Conservation (phyloP, 2,797 vertebrate genomes). For the Benthosema pterotum region DNA sequence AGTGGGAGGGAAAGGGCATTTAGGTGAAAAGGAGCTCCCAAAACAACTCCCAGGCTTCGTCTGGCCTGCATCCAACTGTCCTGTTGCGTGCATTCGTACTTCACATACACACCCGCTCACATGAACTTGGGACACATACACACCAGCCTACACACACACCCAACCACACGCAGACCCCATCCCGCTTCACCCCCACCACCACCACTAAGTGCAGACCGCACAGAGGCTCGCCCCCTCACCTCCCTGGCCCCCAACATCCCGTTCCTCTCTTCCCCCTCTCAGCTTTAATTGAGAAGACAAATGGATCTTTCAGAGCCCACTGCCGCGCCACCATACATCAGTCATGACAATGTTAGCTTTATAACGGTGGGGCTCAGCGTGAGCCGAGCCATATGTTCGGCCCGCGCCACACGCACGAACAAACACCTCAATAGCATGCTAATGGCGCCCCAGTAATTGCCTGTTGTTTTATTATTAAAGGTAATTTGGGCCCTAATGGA, state of each 20-base stretch:
- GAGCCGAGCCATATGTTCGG: constrained; percentile 82
- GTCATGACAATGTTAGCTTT: constrained; percentile 80
- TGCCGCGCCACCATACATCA: constrained; percentile 81
- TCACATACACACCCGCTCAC: constrained; percentile 44
- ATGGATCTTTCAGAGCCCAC: constrained; percentile 82
- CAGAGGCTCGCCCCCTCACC: constrained; percentile 72
- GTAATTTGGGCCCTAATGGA: constrained; percentile 82
- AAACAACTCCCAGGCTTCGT: constrained; percentile 76
- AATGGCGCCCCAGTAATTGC: constrained; percentile 79
- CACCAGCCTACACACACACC: constrained; percentile 42
- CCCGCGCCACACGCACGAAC: constrained; percentile 72
- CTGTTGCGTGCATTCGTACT: constrained; percentile 62
- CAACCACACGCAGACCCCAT: constrained; percentile 66
- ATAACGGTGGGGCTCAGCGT: constrained; percentile 74
- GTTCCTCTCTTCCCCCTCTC: constrained; percentile 76
- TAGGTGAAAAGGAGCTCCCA: constrained; percentile 76
- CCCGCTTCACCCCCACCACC: constrained; percentile 70
- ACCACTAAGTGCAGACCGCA: constrained; percentile 76
- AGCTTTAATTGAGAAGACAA: constrained; percentile 83
- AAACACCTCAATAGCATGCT: constrained; percentile 75
- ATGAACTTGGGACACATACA: constrained; percentile 15
- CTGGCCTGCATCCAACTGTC: constrained; percentile 78
- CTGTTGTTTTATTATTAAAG: constrained; percentile 86
- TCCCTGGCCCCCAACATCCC: constrained; percentile 73
- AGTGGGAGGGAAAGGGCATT: constrained; percentile 66